Base-by-base conservation (phyloP, 2,797 vertebrate species). In the Pseudomugil gertrudae region DNA sequence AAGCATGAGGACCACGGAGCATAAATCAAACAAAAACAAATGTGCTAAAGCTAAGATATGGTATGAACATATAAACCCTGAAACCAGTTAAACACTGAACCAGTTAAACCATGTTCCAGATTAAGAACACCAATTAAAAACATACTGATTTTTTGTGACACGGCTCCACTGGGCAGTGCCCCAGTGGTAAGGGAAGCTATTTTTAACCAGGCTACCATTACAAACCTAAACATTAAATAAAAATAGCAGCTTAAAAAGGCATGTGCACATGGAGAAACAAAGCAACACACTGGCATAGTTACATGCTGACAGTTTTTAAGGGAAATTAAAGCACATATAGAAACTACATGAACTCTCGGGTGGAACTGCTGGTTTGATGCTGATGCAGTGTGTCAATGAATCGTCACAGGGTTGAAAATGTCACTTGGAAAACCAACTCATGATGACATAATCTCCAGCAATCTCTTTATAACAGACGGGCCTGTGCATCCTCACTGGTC, bases 21-120 rank as follows among this genome's bases (percentile, higher is more conserved):
- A 68, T 59, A 75, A 78, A 69, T 5, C 38, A 45, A 79, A 52
- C 57, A 74, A 71, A 77, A 71, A 29, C 61, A 58, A 76, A 74
- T 69, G 66, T 60, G 63, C 66, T 65, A 61, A 76, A 61, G 57
- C 69, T 66, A 60, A 43, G 40, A 78, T 63, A 63, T 56, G 58
- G 59, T 55, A 76, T 27, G 40, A 59, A 61, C 63, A 51, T 63
- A 53, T 51, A 13, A 71, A 45, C 45, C 1, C 14, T 36, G 13
- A 36, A 36, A 36, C 14, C 35, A 36, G 35, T 36, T 47, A 10
- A 71, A 45, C 45, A 50, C 23, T 67, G 63, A 79, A 71, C 62
- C 53, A 27, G 52, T 59, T 29, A 45, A 51, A 67, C 23, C 27
- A 38, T 55, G 69, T 70, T 72, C 59, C 57, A 63, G 38, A 68